Evolutionary conservation across 2,888 invertebrate species (phyloP), one percentile per base, ranked within the genome.

Genomic region (Drosophila anomelani): DNA sequence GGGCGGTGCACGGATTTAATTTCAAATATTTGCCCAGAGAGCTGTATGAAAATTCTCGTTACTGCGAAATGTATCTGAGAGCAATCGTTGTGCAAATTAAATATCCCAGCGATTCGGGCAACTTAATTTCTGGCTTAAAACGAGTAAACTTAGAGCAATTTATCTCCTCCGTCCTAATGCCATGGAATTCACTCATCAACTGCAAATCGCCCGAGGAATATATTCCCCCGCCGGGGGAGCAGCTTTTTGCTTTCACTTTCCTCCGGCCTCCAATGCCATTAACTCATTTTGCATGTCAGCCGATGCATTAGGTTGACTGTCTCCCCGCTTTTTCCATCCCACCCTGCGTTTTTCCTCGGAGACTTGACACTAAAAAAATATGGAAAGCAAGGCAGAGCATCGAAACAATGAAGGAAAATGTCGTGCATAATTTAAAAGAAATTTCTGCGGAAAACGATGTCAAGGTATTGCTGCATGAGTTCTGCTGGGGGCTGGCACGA

Each of bases 301-400:
- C 78, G 72, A 72, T 70, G 73, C 64, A 78, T 59, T 64, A 53
- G 46, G 38, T 53, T 29, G 62, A 49, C 74, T 63, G 62, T 70
- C 66, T 68, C 58, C 58, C 39, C 39, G n/a, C 8, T n/a, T 57
- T 29, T 32, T 29, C n/a, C 13, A 3, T 3, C 20, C 54, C 51
- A 54, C 54, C 51, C 54, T 51, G 49, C 20, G 53, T 53, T 62
- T 61, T 43, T 57, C 55, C 44, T 58, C 23, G 13, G 75, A 56
- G 78, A 76, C 56, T 58, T 71, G 80, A 88, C 85, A 82, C 64
- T 76, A 70, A 80, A 63, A 76, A 69, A 61, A 72, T 73, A 72
- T 47, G 61, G 34, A 36, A 39, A 53, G 39, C 53, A 61, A 70
- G 43, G 57, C 63, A 54, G 44, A 51, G 53, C 64, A 54, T 66